Evolutionary conservation across 2,888 invertebrate species (phyloP), one percentile per base, ranked within the genome.

Genomic region (Andricus quercusramuli): DNA sequence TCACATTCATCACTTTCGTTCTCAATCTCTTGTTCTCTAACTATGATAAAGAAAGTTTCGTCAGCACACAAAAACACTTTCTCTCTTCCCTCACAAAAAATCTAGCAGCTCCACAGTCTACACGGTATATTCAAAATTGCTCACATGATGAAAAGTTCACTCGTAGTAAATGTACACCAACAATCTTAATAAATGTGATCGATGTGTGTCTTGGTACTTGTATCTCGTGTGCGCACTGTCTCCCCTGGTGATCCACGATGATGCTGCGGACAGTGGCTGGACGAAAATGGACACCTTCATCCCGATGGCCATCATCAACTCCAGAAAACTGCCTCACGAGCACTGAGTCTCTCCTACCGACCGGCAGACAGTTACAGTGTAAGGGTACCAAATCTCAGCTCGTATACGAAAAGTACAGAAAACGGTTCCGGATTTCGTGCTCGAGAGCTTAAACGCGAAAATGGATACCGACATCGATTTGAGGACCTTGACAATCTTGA

Each of bases 221-320:
- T 86, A 83, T 86, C 85, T 85, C 86, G 83, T 86, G 81, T 83
- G 82, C 83, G 84, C 80, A 82, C 84, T 85, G 84, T 74, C 65
- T 77, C 79, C 78, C 78, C 78, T 68, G 80, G 77, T 66, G 79
- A 68, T 78, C 79, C 32, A 47, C 77, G 41, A 79, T 59, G 64
- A 59, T 66, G 67, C 25, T 68, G 79, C 79, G 81, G 78, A 78
- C 88, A 95, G 95, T 96, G 96, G 96, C 94, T 96, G 94, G 96
- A 96, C 93, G 96, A 96, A 93, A 95, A 96, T 94, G 95, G 96
- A 86, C 95, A 95, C 87, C 86, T 80, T 62, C 15, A 62, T 68
- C 79, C 51, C 77, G 80, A 81, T 64, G 83, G 79, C 25, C 83
- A 83, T 66, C 83, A 83, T 66, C 83, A 80, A 41, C 68, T 81